Percentiles rank a stretch among this genome's conserved stretches.
Evolutionary conservation across 2,888 invertebrate species (phyloP).

Genomic region (Meloe dianella): DNA sequence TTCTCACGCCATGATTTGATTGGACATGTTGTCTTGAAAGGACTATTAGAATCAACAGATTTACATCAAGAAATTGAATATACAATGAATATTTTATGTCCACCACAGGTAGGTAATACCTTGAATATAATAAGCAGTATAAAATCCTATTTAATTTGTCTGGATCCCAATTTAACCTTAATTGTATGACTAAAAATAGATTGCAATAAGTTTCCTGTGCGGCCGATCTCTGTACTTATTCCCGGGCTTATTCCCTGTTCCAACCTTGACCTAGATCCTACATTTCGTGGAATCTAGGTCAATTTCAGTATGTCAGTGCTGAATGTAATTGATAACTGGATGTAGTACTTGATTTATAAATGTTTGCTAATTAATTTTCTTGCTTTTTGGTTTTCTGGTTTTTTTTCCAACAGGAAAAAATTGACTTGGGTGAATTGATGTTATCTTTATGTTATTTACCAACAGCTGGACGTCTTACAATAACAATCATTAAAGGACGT

Average conservation of each 20-base stretch:
- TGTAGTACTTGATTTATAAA: too few species aligned
- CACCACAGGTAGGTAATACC: conserved; percentile 72
- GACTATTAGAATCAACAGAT: conserved; percentile 78
- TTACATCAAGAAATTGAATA: conserved; percentile 82
- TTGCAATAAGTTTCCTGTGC: conserved; percentile 8
- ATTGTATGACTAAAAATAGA: conserved; percentile 24
- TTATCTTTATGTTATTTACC: conserved; percentile 89
- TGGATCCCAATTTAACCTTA: conserved; percentile 26
- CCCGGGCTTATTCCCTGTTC: conserved; percentile 8
- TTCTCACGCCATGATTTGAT: conserved; percentile 88
- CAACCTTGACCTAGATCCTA: conserved; percentile 26
- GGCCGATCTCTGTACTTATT: not conserved
- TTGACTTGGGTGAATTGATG: conserved; percentile 90
- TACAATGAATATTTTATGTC: conserved; percentile 83
- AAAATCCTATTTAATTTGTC: not conserved
- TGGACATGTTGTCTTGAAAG: conserved; percentile 82
- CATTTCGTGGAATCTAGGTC: not conserved
- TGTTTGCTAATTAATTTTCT: not conserved
- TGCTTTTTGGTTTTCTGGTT: conserved; percentile 38
- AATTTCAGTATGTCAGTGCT: conserved; percentile 1
- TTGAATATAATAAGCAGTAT: not conserved
- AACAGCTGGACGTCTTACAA: conserved; percentile 87
- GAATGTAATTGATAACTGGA: conserved; percentile 5
- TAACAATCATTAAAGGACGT: conserved; percentile 89
- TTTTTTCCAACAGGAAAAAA: conserved; percentile 70